Evolutionary conservation across 1,140 invertebrate species (phyloP).

Genomic region (Brachionus koreanus): DNA sequence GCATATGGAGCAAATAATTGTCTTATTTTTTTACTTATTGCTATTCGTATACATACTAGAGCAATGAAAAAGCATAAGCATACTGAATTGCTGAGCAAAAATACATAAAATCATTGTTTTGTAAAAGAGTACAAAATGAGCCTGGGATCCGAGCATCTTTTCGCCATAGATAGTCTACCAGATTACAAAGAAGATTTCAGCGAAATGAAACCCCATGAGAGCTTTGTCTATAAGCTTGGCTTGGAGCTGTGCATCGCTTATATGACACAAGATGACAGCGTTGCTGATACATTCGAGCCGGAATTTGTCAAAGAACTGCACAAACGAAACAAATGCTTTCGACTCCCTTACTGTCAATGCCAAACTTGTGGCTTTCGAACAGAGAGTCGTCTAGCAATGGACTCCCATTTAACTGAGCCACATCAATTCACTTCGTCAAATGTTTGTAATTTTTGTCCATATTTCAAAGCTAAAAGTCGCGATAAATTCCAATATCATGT

Average conservation of each 20-base stretch:
- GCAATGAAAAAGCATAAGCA: background rate
- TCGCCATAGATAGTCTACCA: background rate
- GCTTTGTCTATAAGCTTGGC: slow-evolving; percentile 6
- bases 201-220: background rate
- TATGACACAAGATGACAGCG: background rate
- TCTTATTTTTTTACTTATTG: background rate
- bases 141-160: background rate
- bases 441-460: slow-evolving; percentile 25
- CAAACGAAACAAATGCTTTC: background rate
- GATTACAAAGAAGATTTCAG: background rate
- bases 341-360: background rate
- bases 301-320: background rate
- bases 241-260: background rate
- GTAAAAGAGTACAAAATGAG: background rate
- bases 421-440: background rate
- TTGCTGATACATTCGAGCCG: background rate
- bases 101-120: background rate
- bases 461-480: background rate
- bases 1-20: background rate
- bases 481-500: slow-evolving; percentile 1
- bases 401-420: slow-evolving; percentile 29
- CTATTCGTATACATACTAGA: background rate
- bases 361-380: slow-evolving; percentile 9
- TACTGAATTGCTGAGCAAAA: background rate
- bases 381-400: slow-evolving; percentile 11